phyloP scores from a whole-genome alignment of 2,113 vertebrate genomes.

The Phaethon lepturus region DNA sequence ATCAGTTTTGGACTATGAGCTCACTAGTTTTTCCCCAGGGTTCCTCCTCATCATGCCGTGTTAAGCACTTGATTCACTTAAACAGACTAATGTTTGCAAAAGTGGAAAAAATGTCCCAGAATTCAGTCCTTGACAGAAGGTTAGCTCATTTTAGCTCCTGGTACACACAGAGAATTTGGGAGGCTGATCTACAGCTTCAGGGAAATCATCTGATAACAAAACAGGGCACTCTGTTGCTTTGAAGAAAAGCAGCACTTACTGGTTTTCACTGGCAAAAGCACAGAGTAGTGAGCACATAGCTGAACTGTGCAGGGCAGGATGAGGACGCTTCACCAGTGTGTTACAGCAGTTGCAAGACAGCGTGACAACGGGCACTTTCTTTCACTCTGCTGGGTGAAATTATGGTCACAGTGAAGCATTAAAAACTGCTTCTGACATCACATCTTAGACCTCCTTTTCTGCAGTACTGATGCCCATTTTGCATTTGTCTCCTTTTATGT shows the following conservation, averaged over 20 bases:
- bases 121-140: constrained; percentile 56
- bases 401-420: not conserved
- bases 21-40: constrained; percentile 66
- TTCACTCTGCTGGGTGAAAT: not conserved
- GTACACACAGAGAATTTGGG: not conserved
- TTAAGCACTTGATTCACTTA: constrained; percentile 73
- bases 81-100: constrained; percentile 55
- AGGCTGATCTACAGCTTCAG: not conserved
- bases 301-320: not conserved
- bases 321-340: not conserved
- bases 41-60: constrained; percentile 60
- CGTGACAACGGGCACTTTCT: not conserved
- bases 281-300: not conserved
- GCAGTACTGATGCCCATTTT: not conserved
- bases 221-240: not conserved
- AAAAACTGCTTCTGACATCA: not conserved
- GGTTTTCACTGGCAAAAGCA: not conserved
- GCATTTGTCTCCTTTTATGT: not conserved
- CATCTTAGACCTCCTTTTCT: not conserved
- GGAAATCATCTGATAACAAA: not conserved
- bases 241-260: not conserved
- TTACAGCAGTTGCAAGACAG: not conserved
- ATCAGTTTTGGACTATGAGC: constrained; percentile 69
- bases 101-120: constrained; percentile 63
- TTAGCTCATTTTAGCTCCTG: constrained; percentile 45